These are phyloP conservation scores for Conops quadrifasciatus DNA, from an alignment of 2,888 invertebrate species.

Conservation along the genomic window DNA sequence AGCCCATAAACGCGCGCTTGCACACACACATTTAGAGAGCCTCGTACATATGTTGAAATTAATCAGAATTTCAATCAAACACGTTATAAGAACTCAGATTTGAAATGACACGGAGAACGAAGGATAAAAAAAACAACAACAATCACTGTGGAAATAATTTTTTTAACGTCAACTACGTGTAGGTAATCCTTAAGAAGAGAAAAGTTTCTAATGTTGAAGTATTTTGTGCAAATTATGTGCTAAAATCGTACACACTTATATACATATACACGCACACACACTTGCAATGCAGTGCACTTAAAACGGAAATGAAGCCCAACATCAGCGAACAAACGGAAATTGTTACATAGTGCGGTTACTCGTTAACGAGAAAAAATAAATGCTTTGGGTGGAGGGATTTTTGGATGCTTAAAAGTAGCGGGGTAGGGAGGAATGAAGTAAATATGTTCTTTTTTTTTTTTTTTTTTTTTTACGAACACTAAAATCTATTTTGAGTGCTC, in stretches of 20 bases:
- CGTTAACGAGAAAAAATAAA: no score
- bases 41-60: constrained; percentile 27
- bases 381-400: no score
- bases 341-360: no score
- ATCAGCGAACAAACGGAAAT: not conserved
- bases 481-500: no score
- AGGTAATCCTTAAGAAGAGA: no score
- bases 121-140: constrained; percentile 3
- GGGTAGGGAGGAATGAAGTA: no score
- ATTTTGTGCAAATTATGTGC: constrained; percentile 4
- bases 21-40: not conserved
- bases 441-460: no score
- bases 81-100: constrained; percentile 30
- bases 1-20: no score
- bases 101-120: constrained; percentile 21
- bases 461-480: no score
- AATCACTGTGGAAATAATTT: not conserved
- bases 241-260: no score
- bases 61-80: constrained; percentile 33
- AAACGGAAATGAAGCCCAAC: constrained; percentile 9
- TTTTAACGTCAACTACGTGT: not conserved
- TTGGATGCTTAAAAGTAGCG: no score
- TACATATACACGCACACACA: no score
- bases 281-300: not conserved
- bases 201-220: not conserved